Percentiles rank a stretch among this genome's conserved stretches.
Conservation (phyloP, 2,113 vertebrate species). For the Monarcha castaneiventris region DNA sequence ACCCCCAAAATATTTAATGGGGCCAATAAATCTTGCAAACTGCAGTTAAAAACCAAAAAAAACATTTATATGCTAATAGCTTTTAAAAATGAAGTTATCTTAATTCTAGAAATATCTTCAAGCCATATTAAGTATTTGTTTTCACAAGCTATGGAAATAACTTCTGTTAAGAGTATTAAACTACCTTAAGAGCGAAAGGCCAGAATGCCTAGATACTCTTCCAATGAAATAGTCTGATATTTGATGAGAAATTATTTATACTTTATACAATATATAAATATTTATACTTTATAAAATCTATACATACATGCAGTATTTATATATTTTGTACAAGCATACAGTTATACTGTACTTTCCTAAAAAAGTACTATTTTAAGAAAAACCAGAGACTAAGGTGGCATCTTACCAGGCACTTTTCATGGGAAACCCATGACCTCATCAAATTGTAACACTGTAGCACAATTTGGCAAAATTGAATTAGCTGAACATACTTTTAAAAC, state of each 20-base stretch:
- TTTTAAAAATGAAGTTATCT: neutral
- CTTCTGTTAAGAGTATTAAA: neutral
- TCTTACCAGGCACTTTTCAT: neutral
- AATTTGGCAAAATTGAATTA: neutral
- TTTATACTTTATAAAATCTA: neutral
- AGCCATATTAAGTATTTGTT: neutral
- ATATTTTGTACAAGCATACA: neutral
- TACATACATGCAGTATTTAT: neutral
- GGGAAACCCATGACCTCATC: neutral
- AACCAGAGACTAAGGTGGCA: neutral
- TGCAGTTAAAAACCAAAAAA: neutral
- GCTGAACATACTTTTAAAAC: neutral
- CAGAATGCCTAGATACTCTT: neutral
- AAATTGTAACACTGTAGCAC: neutral
- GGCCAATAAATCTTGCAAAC: neutral
- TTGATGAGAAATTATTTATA: neutral
- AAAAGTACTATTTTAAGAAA: neutral
- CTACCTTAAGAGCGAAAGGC: neutral
- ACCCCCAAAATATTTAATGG: neutral
- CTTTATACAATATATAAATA: neutral
- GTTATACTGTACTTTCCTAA: neutral
- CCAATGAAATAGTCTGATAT: neutral
- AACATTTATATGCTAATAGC: neutral
- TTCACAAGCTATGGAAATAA: neutral
- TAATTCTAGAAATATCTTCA: neutral